These are phyloP conservation scores for Stegostoma tigrinum DNA, from an alignment of 2,113 vertebrate genomes.

Conservation along the genomic window DNA sequence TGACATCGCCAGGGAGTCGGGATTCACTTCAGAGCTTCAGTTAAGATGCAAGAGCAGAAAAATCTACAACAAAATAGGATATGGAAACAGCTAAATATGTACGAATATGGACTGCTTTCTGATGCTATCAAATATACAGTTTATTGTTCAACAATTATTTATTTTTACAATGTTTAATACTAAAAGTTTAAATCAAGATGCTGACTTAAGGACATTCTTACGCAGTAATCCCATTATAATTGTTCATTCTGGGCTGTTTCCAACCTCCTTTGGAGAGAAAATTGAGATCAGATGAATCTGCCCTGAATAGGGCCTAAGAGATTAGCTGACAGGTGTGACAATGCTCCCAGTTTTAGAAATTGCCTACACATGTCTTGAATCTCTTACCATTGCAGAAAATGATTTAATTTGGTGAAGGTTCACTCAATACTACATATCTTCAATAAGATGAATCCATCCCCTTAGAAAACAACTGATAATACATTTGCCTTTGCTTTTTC, in stretches of 20 bases:
- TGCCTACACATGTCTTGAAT: background rate
- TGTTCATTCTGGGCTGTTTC: background rate
- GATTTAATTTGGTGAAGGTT: background rate
- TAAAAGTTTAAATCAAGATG: background rate
- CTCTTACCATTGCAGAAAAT: background rate
- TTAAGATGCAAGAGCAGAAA: background rate
- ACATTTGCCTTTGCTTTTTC: background rate
- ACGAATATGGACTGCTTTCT: background rate
- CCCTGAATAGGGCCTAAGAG: background rate
- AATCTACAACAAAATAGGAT: background rate
- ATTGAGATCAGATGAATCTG: slow-evolving; percentile 18
- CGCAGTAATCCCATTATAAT: background rate
- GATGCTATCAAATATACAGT: background rate
- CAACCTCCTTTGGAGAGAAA: background rate
- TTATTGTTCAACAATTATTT: background rate
- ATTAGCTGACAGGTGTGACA: background rate
- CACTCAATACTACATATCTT: background rate
- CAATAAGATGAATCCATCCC: background rate
- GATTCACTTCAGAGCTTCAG: background rate
- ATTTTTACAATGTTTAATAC: background rate
- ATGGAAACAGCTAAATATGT: background rate
- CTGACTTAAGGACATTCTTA: background rate
- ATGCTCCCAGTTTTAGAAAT: background rate
- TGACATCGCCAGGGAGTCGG: background rate
- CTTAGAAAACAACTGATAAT: background rate